A percentile compares a stretch with the other conserved stretches of the same genome.
Evolutionary conservation across 2,113 vertebrate species (phyloP).

Genomic region (Gulo gulo): DNA sequence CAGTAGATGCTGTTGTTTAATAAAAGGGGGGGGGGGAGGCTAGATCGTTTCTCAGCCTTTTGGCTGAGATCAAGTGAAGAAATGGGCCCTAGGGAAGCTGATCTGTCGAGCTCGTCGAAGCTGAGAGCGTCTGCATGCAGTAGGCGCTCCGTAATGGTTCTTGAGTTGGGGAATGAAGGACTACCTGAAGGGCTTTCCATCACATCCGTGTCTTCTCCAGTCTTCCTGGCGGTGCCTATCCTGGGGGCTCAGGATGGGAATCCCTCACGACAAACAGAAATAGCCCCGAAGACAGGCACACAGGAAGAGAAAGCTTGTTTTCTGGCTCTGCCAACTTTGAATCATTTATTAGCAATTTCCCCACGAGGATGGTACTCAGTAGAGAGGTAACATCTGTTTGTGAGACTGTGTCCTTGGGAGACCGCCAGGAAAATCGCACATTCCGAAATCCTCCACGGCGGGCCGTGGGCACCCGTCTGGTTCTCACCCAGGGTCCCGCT

Average conservation of each 20-base stretch:
- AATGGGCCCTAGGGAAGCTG: not conserved
- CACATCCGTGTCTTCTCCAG: not conserved
- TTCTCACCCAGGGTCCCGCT: not conserved
- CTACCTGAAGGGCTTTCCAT: rapidly evolving
- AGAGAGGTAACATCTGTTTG: slow-evolving; percentile 76
- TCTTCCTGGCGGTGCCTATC: not conserved
- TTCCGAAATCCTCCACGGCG: slow-evolving; percentile 57
- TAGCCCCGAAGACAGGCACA: not conserved
- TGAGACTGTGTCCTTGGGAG: slow-evolving; percentile 74
- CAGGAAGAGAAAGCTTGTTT: not conserved
- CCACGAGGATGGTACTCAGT: not conserved
- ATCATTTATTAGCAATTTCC: slow-evolving; percentile 65
- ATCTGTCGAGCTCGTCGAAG: rapidly evolving
- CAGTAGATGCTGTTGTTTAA: not conserved
- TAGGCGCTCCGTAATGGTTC: not conserved
- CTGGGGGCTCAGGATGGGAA: not conserved
- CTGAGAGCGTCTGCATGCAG: not conserved
- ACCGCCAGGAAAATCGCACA: slow-evolving; percentile 66
- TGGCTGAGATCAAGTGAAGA: not conserved
- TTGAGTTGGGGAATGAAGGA: not conserved
- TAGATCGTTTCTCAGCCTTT: not conserved
- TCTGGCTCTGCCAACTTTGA: slow-evolving; percentile 12
- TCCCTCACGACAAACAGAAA: not conserved
- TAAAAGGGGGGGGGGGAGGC: not conserved
- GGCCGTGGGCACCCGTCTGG: not conserved